Percentiles rank a stretch among this genome's conserved stretches.
phyloP scores from a whole-genome alignment of 2,888 invertebrate genomes.

The Liopterus haemorrhoidalis region DNA sequence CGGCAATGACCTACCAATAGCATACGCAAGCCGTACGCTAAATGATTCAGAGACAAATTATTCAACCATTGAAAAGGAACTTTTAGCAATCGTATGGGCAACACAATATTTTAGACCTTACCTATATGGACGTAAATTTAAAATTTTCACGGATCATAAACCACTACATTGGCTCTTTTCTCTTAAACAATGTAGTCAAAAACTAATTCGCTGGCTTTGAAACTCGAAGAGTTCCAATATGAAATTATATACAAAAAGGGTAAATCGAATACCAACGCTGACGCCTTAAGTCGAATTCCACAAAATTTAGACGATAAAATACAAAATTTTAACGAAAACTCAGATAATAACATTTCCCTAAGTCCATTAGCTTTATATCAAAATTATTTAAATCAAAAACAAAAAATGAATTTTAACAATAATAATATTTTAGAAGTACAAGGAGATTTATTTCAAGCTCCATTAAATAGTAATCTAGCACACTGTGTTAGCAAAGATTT shows the following conservation, averaged over 20 bases:
- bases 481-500: no score
- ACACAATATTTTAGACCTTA: slow-evolving; percentile 17
- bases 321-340: no score
- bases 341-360: no score
- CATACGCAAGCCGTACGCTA: slow-evolving; percentile 11
- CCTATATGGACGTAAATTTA: slow-evolving; percentile 12
- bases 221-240: slow-evolving; percentile 31
- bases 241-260: slow-evolving; percentile 33
- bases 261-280: no score
- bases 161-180: slow-evolving; percentile 10
- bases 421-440: no score
- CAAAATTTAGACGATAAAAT: no score
- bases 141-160: slow-evolving; percentile 13
- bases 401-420: no score
- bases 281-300: no score
- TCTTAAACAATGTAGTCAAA: slow-evolving; percentile 6
- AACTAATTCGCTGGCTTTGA: slow-evolving; percentile 19
- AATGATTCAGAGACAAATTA: slow-evolving; percentile 9
- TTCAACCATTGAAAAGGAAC: slow-evolving; percentile 10
- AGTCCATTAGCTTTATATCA: no score
- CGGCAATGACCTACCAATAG: no score
- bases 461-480: no score
- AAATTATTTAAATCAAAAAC: neutral
- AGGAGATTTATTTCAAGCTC: no score
- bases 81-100: slow-evolving; percentile 11